phyloP scores from a whole-genome alignment of 2,888 invertebrate species.

The Steinernema scapterisci region DNA sequence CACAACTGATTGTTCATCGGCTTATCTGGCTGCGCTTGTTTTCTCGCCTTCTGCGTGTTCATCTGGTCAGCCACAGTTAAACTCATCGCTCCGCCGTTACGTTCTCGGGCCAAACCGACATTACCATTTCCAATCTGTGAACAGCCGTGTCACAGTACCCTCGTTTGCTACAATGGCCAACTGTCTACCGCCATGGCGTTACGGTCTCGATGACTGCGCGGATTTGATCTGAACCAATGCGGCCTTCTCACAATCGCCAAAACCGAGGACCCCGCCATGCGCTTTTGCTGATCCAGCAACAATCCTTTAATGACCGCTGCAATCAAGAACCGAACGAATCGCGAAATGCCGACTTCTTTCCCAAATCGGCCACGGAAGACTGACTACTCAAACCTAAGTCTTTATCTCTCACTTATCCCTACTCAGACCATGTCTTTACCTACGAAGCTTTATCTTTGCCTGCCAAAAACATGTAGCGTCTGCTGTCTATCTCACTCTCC shows the following conservation, averaged over 20 bases:
- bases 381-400: not conserved
- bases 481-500: slow-evolving; percentile 16
- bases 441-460: slow-evolving; percentile 17
- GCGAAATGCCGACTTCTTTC: too few relatives aligned
- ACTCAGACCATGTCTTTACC: not conserved
- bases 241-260: not conserved
- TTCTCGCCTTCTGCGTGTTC: slow-evolving; percentile 17
- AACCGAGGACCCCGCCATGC: not conserved
- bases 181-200: slow-evolving; percentile 50
- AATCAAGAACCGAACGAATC: not conserved
- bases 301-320: not conserved
- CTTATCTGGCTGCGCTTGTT: slow-evolving; percentile 24
- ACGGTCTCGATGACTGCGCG: slow-evolving; percentile 48
- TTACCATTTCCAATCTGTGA: too few relatives aligned
- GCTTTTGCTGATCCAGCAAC: not conserved
- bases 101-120: not conserved
- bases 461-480: slow-evolving; percentile 22
- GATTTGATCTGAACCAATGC: slow-evolving; percentile 35
- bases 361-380: not conserved
- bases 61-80: not conserved
- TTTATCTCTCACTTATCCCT: not conserved
- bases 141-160: not conserved
- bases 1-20: slow-evolving; percentile 25
- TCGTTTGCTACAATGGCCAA: slow-evolving; percentile 40
- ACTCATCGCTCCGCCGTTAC: not conserved